Base-by-base conservation (phyloP, 2,113 vertebrate genomes). In the Aspidoscelis tigris region DNA sequence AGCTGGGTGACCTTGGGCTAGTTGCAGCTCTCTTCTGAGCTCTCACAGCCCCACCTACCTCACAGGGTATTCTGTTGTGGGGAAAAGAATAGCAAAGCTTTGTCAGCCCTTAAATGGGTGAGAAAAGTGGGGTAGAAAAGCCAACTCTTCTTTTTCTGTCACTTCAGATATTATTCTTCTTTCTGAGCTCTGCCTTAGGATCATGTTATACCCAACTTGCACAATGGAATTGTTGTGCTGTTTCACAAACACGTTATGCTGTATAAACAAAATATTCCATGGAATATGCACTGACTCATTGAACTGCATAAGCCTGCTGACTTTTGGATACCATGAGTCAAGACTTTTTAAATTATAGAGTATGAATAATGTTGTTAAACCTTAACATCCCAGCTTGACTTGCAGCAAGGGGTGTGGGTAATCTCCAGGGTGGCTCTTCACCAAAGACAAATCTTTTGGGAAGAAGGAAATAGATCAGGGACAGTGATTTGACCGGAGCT, bases 151-250 rank as follows among this genome's bases (percentile, higher is more conserved):
- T 33, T 33, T 33, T 33, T 33, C 33, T 33, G 76, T 90, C 70
- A 88, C 43, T 55, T 20, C 88, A 80, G 5, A 33, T 7, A 80
- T 69, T 41, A 85, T 73, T 88, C 87, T 16, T 24, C 80, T 2
- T 85, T 91, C 89, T 89, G 86, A 92, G 91, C 83, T 79, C 92
- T 89, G 82, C 24, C 78, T 87, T 83, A 87, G 87, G 86, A 71
- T 76, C 43, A 69, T 86, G 77, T 7, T 21, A 84, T 69, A 6
- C 10, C 86, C 80, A 0, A 44, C 87, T 90, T 91, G 84, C 2
- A 8, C 87, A 58, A 43, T 83, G 64, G 55, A 44, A 41, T 75
- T 12, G 9, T 78, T 89, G 65, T 26, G 16, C 73, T 43, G 85
- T 88, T 89, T 88, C 1, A 86, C 72, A 7, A 89, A 83, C 84